phyloP scores from a whole-genome alignment of 2,113 vertebrate species.

The Bos indicus region DNA sequence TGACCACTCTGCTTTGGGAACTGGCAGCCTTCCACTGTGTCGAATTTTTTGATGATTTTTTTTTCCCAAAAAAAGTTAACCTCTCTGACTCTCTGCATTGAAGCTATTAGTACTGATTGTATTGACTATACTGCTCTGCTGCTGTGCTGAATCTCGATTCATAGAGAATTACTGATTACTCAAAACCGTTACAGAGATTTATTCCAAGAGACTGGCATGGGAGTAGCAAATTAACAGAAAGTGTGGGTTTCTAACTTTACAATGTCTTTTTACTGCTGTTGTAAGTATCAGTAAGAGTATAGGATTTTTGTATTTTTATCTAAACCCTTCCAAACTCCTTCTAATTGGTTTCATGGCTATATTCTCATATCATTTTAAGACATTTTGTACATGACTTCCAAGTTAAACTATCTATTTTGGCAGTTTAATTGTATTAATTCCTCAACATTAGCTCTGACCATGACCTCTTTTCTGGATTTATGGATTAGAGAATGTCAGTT shows the following conservation, averaged over 20 bases:
- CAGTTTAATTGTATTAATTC: neutral
- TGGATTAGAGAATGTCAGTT: neutral
- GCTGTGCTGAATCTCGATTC: neutral
- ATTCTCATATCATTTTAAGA: neutral
- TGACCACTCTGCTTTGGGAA: neutral
- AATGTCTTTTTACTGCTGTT: neutral
- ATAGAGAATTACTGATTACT: neutral
- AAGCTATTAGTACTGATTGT: neutral
- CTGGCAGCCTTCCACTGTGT: neutral
- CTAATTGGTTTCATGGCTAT: neutral
- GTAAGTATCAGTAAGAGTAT: neutral
- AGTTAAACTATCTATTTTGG: neutral
- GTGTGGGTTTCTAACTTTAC: neutral
- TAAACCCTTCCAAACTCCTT: neutral
- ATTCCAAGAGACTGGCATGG: accelerated
- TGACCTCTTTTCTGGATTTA: neutral
- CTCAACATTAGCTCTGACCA: neutral
- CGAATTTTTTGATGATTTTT: neutral
- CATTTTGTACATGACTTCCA: neutral
- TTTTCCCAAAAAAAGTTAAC: neutral
- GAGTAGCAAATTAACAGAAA: neutral
- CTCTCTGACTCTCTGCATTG: neutral
- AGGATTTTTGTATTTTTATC: neutral
- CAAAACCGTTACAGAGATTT: neutral
- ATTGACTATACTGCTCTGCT: neutral